Evolutionary conservation across 1,140 invertebrate species (phyloP).

Genomic region (Pentalonia nigronervosa): DNA sequence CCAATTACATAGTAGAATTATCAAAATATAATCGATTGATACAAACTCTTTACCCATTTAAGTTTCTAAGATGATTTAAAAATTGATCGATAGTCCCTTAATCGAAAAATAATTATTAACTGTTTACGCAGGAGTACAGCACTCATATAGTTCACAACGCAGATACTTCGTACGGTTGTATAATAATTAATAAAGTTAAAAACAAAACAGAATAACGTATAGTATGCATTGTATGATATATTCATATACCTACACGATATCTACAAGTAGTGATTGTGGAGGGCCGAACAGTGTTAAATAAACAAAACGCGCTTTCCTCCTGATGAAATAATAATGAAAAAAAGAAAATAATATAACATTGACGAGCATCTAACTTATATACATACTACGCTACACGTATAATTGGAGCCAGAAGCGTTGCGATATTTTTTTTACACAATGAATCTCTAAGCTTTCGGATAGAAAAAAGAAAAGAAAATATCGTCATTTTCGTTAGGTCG

Average conservation of each 20-base stretch:
- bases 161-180: neutral
- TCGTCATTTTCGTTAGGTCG: neutral
- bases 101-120: neutral
- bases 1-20: neutral
- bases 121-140: neutral
- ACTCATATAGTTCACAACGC: too few relatives aligned
- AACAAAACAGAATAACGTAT: neutral
- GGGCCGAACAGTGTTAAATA: neutral
- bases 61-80: neutral
- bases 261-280: neutral
- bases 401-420: neutral
- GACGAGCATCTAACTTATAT: neutral
- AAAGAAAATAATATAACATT: constrained; percentile 5
- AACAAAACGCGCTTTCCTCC: neutral
- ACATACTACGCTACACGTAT: neutral
- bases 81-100: neutral
- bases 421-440: constrained; percentile 5
- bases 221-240: neutral
- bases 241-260: too few relatives aligned
- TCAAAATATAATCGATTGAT: neutral
- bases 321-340: constrained; percentile 2
- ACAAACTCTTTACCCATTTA: neutral
- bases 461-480: neutral
- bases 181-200: neutral
- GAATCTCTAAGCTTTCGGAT: neutral